A percentile compares a stretch with the other conserved stretches of the same genome.
Conservation (phyloP, 2,113 vertebrate species). For the Hydrolagus affinis region DNA sequence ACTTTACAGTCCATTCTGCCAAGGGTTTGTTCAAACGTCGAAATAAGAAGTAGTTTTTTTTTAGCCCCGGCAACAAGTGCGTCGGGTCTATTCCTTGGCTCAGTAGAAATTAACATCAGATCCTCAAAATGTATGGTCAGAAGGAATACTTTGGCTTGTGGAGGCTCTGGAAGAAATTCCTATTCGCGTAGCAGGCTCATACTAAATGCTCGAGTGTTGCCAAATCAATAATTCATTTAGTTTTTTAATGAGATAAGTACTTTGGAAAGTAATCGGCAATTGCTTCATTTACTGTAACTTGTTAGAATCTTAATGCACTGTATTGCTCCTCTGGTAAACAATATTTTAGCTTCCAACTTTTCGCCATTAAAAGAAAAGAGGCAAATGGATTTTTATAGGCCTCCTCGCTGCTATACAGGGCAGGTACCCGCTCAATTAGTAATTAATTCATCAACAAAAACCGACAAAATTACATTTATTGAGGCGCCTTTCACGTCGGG, state of each 20-base stretch:
- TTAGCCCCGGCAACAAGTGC: too few relatives aligned
- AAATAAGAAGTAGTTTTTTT: background rate
- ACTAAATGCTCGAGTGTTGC: slow-evolving; percentile 87
- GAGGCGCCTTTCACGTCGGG: too few relatives aligned
- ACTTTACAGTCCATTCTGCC: background rate
- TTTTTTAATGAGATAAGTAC: slow-evolving; percentile 99
- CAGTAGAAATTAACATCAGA: background rate
- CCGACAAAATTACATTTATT: too few relatives aligned
- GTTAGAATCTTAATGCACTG: slow-evolving; percentile 65
- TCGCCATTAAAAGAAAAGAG: slow-evolving; percentile 5
- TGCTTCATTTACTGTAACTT: slow-evolving; percentile 77
- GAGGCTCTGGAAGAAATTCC: slow-evolving; percentile 55
- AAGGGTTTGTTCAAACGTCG: background rate
- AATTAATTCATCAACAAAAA: too few relatives aligned
- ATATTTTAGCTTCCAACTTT: slow-evolving; percentile 7
- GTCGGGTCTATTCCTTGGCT: too few relatives aligned
- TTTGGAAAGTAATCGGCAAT: slow-evolving; percentile 91
- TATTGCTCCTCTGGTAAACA: slow-evolving; percentile 31
- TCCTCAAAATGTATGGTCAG: slow-evolving; percentile 33
- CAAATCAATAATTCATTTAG: slow-evolving; percentile 98
- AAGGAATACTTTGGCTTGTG: slow-evolving; percentile 48
- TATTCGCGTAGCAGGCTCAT: slow-evolving; percentile 69
- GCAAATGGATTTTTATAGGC: slow-evolving; percentile 3
- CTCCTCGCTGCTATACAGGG: background rate
- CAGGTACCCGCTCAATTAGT: background rate